Percentiles rank a stretch among this genome's conserved stretches.
These are phyloP conservation scores for Proteles cristata DNA, from an alignment of 2,113 vertebrate genomes.

Conservation along the genomic window DNA sequence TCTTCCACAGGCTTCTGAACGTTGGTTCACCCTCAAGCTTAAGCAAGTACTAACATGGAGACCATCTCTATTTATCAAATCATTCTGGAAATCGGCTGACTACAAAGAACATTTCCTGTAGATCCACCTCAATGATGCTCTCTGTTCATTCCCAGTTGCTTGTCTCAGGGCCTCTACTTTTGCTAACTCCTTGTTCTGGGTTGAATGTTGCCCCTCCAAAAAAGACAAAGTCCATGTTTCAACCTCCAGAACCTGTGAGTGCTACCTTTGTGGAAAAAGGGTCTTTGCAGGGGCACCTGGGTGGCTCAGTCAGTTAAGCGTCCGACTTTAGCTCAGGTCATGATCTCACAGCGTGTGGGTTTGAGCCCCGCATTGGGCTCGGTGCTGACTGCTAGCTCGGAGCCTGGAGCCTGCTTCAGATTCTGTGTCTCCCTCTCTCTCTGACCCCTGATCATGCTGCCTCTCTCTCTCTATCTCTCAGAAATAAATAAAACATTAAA, in stretches of 20 bases:
- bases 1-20: background rate
- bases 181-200: background rate
- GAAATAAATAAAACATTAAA: too few relatives aligned
- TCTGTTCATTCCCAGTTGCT: background rate
- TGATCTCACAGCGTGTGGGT: too few relatives aligned
- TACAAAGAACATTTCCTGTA: background rate
- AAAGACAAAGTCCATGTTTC: background rate
- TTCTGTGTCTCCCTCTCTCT: too few relatives aligned
- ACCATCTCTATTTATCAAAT: background rate
- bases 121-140: background rate
- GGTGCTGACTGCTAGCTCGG: too few relatives aligned
- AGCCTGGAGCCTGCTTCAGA: too few relatives aligned
- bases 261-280: background rate
- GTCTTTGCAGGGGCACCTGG: background rate
- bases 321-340: too few relatives aligned
- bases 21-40: background rate
- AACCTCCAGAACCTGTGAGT: background rate
- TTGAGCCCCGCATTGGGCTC: too few relatives aligned
- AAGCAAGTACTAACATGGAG: background rate
- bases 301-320: too few relatives aligned
- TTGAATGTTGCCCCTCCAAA: background rate
- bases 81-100: background rate
- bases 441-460: too few relatives aligned
- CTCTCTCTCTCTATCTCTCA: too few relatives aligned
- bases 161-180: background rate